Conservation (phyloP, 2,797 vertebrate species). For the Dermochelys coriacea region DNA sequence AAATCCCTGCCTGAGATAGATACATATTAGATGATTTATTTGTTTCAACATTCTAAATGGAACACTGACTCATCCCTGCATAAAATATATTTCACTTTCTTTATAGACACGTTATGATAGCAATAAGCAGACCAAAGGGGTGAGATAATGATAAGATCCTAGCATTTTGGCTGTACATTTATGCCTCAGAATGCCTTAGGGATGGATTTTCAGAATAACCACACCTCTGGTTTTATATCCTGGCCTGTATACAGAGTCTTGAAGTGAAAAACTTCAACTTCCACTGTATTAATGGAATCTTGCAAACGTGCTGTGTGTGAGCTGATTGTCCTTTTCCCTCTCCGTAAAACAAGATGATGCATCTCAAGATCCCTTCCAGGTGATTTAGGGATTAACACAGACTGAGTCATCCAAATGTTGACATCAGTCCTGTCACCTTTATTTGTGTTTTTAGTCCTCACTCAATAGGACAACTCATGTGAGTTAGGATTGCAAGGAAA, state of each 20-base stretch:
- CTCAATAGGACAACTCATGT: not conserved
- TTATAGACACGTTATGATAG: conserved; percentile 37
- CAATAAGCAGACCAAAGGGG: conserved; percentile 37
- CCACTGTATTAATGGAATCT: conserved; percentile 4
- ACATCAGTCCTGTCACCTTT: not conserved
- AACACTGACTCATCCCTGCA: conserved; percentile 6
- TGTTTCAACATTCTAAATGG: conserved; percentile 37
- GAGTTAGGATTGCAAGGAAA: not conserved
- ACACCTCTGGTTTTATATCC: conserved; percentile 42
- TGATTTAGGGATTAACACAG: conserved; percentile 24
- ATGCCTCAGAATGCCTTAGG: conserved; percentile 31
- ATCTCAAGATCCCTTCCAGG: conserved; percentile 32
- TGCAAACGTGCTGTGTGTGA: conserved; percentile 8
- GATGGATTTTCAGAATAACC: conserved; percentile 49
- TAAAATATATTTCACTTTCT: conserved; percentile 35
- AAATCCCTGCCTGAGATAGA: conserved; percentile 42
- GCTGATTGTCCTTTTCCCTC: not conserved
- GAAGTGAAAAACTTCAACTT: conserved; percentile 28
- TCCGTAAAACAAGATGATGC: not conserved
- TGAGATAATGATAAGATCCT: conserved; percentile 63
- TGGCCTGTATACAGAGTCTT: not conserved
- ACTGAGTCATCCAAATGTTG: conserved; percentile 29
- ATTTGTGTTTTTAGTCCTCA: not conserved
- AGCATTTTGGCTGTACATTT: conserved; percentile 59
- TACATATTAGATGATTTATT: not conserved